These are phyloP conservation scores for Alcedo quadribrachys DNA, from an alignment of 2,797 vertebrate genomes.

Conservation along the genomic window DNA sequence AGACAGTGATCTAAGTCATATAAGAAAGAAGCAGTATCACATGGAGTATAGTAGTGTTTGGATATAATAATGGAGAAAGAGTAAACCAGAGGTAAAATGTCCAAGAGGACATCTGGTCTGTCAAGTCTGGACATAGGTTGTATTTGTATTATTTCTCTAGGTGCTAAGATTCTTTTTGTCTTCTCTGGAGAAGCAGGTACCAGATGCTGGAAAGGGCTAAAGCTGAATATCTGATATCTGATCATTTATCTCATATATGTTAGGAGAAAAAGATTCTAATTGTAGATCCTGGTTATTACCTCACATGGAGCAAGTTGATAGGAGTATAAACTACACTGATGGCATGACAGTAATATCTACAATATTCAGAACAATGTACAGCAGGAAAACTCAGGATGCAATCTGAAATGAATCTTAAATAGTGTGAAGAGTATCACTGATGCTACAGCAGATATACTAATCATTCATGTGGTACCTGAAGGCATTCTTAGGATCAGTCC, in stretches of 20 bases:
- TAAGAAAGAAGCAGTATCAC: neutral
- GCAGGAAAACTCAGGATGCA: neutral
- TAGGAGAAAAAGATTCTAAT: neutral
- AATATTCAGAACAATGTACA: neutral
- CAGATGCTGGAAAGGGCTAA: neutral
- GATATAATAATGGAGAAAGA: neutral
- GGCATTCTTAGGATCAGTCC: slow-evolving; percentile 81
- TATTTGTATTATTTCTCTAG: neutral
- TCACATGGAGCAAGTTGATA: neutral
- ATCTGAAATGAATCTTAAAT: neutral
- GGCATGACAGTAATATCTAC: neutral
- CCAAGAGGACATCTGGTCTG: neutral
- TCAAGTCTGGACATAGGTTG: neutral
- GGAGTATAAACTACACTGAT: neutral
- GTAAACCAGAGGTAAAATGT: neutral
- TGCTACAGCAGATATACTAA: neutral
- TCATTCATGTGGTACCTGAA: slow-evolving; percentile 79
- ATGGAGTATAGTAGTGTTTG: neutral
- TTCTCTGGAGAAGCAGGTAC: neutral
- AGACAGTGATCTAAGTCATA: neutral
- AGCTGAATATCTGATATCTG: neutral
- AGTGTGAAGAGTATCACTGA: neutral
- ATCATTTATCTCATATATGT: neutral
- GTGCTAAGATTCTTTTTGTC: neutral
- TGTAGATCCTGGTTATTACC: neutral